These are phyloP conservation scores for Indri indri DNA, from an alignment of 2,113 vertebrate species.

Conservation along the genomic window DNA sequence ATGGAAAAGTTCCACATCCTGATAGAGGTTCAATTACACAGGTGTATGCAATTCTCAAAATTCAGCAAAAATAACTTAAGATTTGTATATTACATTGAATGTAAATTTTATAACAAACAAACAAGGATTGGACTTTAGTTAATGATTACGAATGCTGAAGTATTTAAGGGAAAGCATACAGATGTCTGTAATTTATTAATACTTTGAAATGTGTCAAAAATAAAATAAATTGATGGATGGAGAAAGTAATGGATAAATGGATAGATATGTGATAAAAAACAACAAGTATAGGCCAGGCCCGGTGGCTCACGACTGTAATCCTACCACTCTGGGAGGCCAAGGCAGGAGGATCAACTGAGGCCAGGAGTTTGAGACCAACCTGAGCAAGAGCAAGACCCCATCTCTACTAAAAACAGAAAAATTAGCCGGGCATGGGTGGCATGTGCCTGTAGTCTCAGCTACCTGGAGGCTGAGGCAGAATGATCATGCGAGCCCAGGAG, in stretches of 20 bases:
- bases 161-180: not conserved
- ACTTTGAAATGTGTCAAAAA: slow-evolving; percentile 33
- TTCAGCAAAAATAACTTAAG: not conserved
- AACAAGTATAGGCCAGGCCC: too few species aligned
- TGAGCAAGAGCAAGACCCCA: too few species aligned
- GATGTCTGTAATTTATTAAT: not conserved
- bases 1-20: not conserved
- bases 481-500: too few species aligned
- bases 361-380: too few species aligned
- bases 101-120: slow-evolving; percentile 1
- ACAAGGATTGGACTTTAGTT: not conserved
- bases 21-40: not conserved
- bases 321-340: too few species aligned
- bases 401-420: too few species aligned
- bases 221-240: not conserved
- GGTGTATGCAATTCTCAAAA: slow-evolving; percentile 13
- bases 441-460: too few species aligned
- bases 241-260: not conserved
- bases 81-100: not conserved
- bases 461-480: too few species aligned
- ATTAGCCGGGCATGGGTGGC: too few species aligned
- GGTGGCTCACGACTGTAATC: too few species aligned
- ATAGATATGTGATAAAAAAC: not conserved
- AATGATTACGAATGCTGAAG: not conserved
- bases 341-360: too few species aligned